Evolutionary conservation across 2,113 vertebrate genomes (phyloP).

Genomic region (Addax nasomaculatus): DNA sequence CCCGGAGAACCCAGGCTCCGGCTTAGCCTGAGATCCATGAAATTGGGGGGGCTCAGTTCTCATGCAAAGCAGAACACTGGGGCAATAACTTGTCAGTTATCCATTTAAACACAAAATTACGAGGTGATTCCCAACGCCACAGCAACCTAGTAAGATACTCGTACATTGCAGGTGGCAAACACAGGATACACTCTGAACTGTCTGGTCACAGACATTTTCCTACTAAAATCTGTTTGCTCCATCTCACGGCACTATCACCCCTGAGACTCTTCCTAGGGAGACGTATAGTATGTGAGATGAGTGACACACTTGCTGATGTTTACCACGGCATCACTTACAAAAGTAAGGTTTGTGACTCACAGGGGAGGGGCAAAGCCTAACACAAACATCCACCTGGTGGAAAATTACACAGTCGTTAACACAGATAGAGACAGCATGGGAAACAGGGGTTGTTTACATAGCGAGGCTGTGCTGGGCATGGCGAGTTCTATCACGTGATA

Average conservation of each 20-base stretch:
- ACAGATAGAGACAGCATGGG: neutral
- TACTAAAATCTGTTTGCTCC: neutral
- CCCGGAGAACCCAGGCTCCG: neutral
- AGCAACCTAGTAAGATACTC: neutral
- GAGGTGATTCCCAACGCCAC: neutral
- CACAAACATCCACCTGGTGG: neutral
- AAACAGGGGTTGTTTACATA: neutral
- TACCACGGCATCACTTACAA: neutral
- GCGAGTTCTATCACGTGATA: rapidly evolving
- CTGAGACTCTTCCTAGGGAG: neutral
- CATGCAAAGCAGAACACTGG: neutral
- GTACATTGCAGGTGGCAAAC: neutral
- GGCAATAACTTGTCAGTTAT: neutral
- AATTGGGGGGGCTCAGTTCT: rapidly evolving
- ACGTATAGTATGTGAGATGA: neutral
- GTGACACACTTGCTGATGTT: neutral
- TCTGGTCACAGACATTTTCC: neutral
- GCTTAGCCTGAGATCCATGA: neutral
- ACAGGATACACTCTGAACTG: neutral
- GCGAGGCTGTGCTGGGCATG: neutral
- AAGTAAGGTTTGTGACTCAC: neutral
- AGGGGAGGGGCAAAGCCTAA: neutral
- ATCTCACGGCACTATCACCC: neutral
- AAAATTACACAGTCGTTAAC: neutral
- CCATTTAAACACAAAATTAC: neutral